phyloP scores from a whole-genome alignment of 2,113 vertebrate genomes.

The Esox niger region DNA sequence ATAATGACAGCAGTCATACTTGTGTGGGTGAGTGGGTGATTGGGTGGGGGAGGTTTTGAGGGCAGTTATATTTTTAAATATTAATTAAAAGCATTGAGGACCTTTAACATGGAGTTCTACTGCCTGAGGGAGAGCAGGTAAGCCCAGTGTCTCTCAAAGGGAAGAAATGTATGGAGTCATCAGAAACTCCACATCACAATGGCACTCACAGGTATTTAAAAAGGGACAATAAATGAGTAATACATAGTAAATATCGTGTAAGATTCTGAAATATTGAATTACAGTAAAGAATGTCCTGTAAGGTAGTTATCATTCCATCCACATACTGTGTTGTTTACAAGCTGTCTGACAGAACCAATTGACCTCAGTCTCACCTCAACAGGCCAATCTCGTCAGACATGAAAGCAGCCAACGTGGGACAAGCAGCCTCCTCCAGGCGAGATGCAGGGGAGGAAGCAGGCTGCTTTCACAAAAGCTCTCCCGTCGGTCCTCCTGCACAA shows the following conservation, averaged over 20 bases:
- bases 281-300: constrained; percentile 4
- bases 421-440: too few relatives aligned
- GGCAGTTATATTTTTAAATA: too few relatives aligned
- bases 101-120: too few relatives aligned
- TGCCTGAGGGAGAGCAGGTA: too few relatives aligned
- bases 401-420: constrained; percentile 39
- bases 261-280: constrained; percentile 25
- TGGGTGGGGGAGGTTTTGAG: too few relatives aligned
- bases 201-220: constrained; percentile 39
- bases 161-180: constrained; percentile 31
- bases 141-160: constrained; percentile 41
- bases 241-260: not conserved
- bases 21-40: too few relatives aligned
- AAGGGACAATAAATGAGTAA: not conserved
- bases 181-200: constrained; percentile 45
- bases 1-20: too few relatives aligned
- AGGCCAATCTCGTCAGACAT: constrained; percentile 30
- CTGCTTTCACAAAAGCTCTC: constrained; percentile 18
- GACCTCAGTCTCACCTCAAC: constrained; percentile 58
- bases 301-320: constrained; percentile 22
- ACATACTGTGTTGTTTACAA: constrained; percentile 22
- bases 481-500: constrained; percentile 18
- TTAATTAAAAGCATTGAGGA: too few relatives aligned
- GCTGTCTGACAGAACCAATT: constrained; percentile 32
- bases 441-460: constrained; percentile 42